phyloP scores from a whole-genome alignment of 2,113 vertebrate species.

The Psophia crepitans region DNA sequence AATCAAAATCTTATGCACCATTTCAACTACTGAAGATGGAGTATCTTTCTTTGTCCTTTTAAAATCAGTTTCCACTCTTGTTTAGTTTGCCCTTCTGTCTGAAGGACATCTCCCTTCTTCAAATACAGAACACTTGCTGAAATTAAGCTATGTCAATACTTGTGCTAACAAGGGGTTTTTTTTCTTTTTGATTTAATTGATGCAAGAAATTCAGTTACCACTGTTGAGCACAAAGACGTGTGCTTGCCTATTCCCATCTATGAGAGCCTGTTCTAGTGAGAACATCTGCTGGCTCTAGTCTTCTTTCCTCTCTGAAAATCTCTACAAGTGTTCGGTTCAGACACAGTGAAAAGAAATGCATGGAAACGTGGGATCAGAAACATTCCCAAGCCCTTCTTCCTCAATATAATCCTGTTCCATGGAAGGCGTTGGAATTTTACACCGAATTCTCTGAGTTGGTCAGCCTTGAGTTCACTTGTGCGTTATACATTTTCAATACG shows the following conservation, averaged over 20 bases:
- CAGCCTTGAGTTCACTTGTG: fast-evolving
- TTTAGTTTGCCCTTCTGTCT: not conserved
- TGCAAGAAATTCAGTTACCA: not conserved
- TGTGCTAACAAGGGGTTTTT: not conserved
- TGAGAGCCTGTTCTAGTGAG: not conserved
- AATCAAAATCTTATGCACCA: conserved; percentile 16
- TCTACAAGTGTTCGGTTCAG: not conserved
- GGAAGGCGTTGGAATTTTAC: not conserved
- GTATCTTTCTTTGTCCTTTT: not conserved
- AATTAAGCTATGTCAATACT: not conserved
- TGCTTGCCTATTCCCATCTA: not conserved
- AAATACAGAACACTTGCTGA: not conserved
- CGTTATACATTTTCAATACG: not conserved
- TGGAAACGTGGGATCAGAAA: not conserved
- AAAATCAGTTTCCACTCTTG: not conserved
- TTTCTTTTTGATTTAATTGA: not conserved
- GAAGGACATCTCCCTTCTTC: not conserved
- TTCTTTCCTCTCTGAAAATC: not conserved
- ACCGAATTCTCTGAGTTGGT: not conserved
- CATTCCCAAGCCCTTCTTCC: not conserved
- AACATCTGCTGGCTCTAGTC: not conserved
- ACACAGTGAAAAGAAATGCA: not conserved
- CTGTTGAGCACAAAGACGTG: not conserved
- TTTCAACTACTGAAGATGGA: not conserved
- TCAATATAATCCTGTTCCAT: not conserved